Evolutionary conservation across 2,888 invertebrate genomes (phyloP).

Genomic region (Spodoptera picta): DNA sequence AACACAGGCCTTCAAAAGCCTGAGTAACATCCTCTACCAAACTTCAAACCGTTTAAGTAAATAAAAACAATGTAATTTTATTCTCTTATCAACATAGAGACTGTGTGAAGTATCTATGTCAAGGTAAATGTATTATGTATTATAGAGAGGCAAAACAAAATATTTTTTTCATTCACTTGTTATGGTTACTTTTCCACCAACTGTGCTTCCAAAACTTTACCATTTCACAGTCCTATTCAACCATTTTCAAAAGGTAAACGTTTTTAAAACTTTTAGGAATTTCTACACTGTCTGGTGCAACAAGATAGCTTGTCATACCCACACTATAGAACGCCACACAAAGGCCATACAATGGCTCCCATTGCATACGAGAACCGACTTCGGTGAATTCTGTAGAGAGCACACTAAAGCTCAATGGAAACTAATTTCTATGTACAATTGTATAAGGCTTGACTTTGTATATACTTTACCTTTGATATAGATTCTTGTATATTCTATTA

Average conservation of each 20-base stretch:
- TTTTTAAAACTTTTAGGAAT: background rate
- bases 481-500: too few species aligned
- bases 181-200: too few species aligned
- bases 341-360: constrained; percentile 11
- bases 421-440: constrained; percentile 11
- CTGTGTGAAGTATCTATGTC: constrained; percentile 4
- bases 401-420: constrained; percentile 18
- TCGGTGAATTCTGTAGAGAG: constrained; percentile 2
- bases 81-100: background rate
- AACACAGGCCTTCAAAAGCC: too few species aligned
- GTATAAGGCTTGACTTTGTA: constrained; percentile 9
- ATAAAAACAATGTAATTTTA: too few species aligned
- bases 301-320: constrained; percentile 6
- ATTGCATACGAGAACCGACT: constrained; percentile 21
- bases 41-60: too few species aligned
- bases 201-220: too few species aligned
- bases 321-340: constrained; percentile 7
- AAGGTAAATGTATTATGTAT: too few species aligned
- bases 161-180: background rate
- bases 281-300: background rate
- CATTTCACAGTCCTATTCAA: too few species aligned
- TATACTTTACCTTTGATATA: background rate
- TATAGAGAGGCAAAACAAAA: background rate
- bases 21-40: too few species aligned
- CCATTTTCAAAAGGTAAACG: background rate